A percentile compares a stretch with the other conserved stretches of the same genome.
Evolutionary conservation across 2,797 vertebrate genomes (phyloP).

Genomic region (Melanotaenia boesemani): DNA sequence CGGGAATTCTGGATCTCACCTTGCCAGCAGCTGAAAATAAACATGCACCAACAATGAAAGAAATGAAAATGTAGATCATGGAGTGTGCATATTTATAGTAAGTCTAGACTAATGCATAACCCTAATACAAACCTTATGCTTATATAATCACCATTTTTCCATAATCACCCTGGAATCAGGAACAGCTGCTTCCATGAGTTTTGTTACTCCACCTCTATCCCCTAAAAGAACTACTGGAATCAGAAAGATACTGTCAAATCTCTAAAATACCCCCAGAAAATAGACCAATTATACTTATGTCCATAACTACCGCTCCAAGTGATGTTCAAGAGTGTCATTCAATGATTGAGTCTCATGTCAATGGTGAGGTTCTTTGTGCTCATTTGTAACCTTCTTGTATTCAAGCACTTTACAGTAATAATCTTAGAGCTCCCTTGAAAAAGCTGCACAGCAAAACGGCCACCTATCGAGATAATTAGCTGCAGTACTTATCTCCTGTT

Average conservation of each 20-base stretch:
- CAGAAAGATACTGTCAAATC: not conserved
- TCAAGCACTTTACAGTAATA: conserved; percentile 52
- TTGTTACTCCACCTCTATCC: not conserved
- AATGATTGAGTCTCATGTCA: conserved; percentile 26
- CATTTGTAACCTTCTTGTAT: conserved; percentile 57
- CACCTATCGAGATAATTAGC: conserved; percentile 75
- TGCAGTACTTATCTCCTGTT: conserved; percentile 64
- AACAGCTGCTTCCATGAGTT: not conserved
- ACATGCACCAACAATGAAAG: too few species aligned
- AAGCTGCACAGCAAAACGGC: conserved; percentile 67
- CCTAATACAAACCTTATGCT: too few species aligned
- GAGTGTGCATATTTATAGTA: too few species aligned
- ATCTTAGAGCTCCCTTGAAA: conserved; percentile 56
- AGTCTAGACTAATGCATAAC: too few species aligned
- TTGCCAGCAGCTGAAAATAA: too few species aligned
- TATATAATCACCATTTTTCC: too few species aligned
- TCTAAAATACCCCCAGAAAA: not conserved
- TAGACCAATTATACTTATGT: conserved; percentile 23
- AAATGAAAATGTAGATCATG: too few species aligned
- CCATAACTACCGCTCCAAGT: not conserved
- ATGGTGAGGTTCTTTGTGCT: conserved; percentile 43
- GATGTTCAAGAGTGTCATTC: conserved; percentile 21
- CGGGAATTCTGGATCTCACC: too few species aligned
- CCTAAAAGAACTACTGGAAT: not conserved
- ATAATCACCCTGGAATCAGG: too few species aligned